Base-by-base conservation (phyloP, 2,113 vertebrate genomes). In the Aphyosemion australe region DNA sequence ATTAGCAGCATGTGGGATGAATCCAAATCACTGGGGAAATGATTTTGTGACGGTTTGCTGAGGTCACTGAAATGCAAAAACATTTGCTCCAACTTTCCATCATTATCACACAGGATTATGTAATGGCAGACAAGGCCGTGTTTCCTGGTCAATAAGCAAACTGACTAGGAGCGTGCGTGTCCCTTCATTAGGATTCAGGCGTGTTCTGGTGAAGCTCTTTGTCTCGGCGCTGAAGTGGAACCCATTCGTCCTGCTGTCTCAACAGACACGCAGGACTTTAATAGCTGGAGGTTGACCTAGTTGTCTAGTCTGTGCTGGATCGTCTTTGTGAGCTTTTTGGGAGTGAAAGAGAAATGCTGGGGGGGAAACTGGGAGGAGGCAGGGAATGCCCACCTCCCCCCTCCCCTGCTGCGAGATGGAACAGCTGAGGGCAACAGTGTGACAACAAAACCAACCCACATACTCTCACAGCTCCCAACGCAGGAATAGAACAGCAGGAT, bases 231-330 rank as follows among this genome's bases (percentile, higher is more conserved):
- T 59, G 39, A 55, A 83, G 74, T 41, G 46, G 70, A 68, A 60
- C 51, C 69, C 77, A 51, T 83, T 88, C 69, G 72, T 85, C 69
- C 83, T 48, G 52, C 61, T 79, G 65, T 79, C 74, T 72, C 72
- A 63, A 68, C 72, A 39, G 52, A 59, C 64, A 78, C 72, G 65
- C 43, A 0, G 57, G 57, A 53, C 48, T 78, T 68, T 79, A 63
- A 82, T 78, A 61, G 76, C 75, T 43, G 65, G 61, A 74, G 76
- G 54, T 55, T 82, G 86, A 85, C 88, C 89, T 66, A 87, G 71
- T 85, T 88, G 78, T 68, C 61, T 82, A 1, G 61, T 76, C 84
- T 21, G 51, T 34, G 5, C 32, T 72, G 21, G 5, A 41, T 76
- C 41, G 26, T 82, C 68, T 79, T 61, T 47, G 52, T 20, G 57